phyloP scores from a whole-genome alignment of 2,797 vertebrate species.

The Bovichtus diacanthus region DNA sequence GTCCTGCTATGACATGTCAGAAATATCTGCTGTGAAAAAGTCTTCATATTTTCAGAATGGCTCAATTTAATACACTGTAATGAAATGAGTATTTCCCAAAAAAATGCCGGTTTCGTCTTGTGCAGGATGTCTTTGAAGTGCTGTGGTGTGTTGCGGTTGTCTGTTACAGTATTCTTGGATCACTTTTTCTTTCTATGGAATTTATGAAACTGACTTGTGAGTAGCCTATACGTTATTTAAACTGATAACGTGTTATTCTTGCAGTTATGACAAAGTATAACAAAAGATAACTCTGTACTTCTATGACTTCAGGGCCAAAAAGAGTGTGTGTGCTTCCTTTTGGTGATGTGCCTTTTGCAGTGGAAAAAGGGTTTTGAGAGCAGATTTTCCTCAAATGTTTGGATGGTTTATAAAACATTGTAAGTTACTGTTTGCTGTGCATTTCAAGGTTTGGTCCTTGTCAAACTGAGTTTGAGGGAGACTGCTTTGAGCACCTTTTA shows the following conservation, averaged over 20 bases:
- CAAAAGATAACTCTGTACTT: neutral
- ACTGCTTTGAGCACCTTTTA: too few species aligned
- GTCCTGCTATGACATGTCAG: neutral
- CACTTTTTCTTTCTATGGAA: neutral
- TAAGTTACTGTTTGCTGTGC: slow-evolving; percentile 20
- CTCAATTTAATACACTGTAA: neutral
- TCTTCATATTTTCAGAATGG: neutral
- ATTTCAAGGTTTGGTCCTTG: slow-evolving; percentile 10
- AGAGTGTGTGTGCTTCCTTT: slow-evolving; percentile 8
- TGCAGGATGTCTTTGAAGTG: neutral
- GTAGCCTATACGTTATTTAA: neutral
- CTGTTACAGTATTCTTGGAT: neutral
- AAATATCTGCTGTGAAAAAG: neutral
- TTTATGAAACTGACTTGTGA: neutral
- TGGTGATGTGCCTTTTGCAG: slow-evolving; percentile 3
- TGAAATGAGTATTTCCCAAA: neutral
- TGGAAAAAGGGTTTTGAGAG: neutral
- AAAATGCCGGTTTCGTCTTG: neutral
- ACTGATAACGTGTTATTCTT: neutral
- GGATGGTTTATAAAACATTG: slow-evolving; percentile 16
- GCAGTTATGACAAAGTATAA: neutral
- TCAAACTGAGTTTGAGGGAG: slow-evolving; percentile 16
- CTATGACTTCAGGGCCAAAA: neutral
- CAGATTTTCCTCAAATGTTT: slow-evolving; percentile 3
- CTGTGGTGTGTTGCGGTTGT: neutral